Evolutionary conservation across 2,113 vertebrate species (phyloP), one percentile per base, ranked within the genome.

Genomic region (Amblyopsis rosae): DNA sequence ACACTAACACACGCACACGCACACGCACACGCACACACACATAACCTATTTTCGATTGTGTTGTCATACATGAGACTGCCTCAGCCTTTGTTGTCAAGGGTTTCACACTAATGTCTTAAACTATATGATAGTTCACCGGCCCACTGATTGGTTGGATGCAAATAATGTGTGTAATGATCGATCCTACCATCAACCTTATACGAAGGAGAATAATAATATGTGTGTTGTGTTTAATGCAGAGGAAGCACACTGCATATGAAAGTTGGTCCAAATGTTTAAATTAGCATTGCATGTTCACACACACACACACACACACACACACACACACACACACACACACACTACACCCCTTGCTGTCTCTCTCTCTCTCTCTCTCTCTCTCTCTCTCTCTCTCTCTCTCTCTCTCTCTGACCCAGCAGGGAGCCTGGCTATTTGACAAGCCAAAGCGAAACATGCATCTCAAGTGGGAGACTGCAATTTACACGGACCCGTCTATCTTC

Each of bases 401-500:
- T 58, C 46, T 46, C 33, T 59, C 67, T 53, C 68, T 78, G 76
- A 79, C 76, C 56, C 81, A 84, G 84, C 65, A 76, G 76, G 80
- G 74, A 65, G 82, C 78, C 50, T 54, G 73, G 82, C 75, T 79
- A 78, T 80, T 83, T 88, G 77, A 82, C 84, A 82, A 82, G 82
- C 79, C 76, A 72, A 89, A 84, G 80, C 72, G 78, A 87, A 86
- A 88, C 84, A 84, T 78, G 84, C 84, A 89, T 90, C 84, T 87
- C 80, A 87, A 84, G 77, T 84, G 78, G 86, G 74, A 70, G 72
- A 77, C 73, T 85, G 83, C 76, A 82, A 87, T 86, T 81, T 79
- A 80, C 77, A 76, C 61, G 59, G 70, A 74, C 17, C 53, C 13
- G 33, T 56, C 51, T 56, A 16, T 16, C 64, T 46, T 16, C 19